Conservation (phyloP, 2,888 invertebrate genomes). For the Caenorhabditis virilis region DNA sequence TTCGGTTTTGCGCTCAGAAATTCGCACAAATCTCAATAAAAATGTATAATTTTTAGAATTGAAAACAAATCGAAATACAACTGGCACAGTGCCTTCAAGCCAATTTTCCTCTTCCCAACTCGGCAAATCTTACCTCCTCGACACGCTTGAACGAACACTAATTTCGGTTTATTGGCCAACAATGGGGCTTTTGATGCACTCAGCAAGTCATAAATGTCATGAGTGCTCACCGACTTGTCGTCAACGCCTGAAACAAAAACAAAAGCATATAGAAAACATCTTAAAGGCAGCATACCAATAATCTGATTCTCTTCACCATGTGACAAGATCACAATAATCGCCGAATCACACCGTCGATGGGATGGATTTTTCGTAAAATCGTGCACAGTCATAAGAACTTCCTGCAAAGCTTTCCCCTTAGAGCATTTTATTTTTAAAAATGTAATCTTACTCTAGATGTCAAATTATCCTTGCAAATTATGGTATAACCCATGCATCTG, state of each 20-base stretch:
- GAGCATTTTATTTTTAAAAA: background rate
- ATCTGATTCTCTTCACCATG: slow-evolving; percentile 66
- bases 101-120: too few relatives aligned
- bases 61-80: too few relatives aligned
- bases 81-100: too few relatives aligned
- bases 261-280: background rate
- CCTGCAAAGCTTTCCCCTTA: slow-evolving; percentile 35
- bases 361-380: slow-evolving; percentile 44
- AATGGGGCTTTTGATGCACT: slow-evolving; percentile 58
- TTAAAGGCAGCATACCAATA: slow-evolving; percentile 17
- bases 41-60: too few relatives aligned
- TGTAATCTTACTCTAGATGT: slow-evolving; percentile 45
- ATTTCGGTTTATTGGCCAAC: slow-evolving; percentile 66
- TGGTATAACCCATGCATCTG: slow-evolving; percentile 56
- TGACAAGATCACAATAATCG: slow-evolving; percentile 60
- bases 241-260: slow-evolving; percentile 44
- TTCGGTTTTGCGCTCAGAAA: too few relatives aligned
- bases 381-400: slow-evolving; percentile 43
- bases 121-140: slow-evolving; percentile 63
- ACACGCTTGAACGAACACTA: slow-evolving; percentile 68
- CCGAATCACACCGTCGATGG: slow-evolving; percentile 40
- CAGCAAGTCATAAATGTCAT: slow-evolving; percentile 47
- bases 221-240: slow-evolving; percentile 39
- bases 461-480: slow-evolving; percentile 53
- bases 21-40: too few relatives aligned